Percentiles rank a stretch among this genome's conserved stretches.
Conservation (phyloP, 2,797 vertebrate genomes). For the Darevskia nairensis region DNA sequence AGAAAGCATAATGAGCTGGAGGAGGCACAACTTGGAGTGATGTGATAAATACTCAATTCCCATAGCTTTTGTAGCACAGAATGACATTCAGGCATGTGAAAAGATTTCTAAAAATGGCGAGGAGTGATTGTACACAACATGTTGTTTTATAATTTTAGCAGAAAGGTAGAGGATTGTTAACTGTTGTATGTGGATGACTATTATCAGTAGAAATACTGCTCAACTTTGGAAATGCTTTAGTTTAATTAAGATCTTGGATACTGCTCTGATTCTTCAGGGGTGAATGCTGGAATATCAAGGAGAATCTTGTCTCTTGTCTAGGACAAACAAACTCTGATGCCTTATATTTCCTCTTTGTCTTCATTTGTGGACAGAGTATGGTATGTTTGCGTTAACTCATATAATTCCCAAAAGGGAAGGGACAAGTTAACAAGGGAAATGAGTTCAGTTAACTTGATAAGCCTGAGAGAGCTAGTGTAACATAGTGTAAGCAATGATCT, state of each 20-base stretch:
- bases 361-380: not conserved
- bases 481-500: no score
- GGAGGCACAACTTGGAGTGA: not conserved
- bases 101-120: not conserved
- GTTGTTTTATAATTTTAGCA: not conserved
- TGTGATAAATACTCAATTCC: not conserved
- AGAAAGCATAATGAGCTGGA: fast-evolving
- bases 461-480: not conserved
- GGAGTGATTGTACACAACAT: not conserved
- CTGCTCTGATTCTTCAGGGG: not conserved
- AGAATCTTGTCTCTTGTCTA: not conserved
- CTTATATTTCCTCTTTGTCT: not conserved
- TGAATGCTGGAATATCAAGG: not conserved
- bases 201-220: constrained; percentile 6
- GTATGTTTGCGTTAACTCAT: not conserved
- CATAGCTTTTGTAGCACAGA: not conserved
- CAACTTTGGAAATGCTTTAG: not conserved
- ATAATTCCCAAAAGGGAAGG: not conserved
- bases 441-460: not conserved
- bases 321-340: not conserved
- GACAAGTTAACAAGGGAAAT: no score
- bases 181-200: not conserved
- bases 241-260: not conserved
- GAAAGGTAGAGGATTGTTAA: not conserved
- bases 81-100: not conserved